These are phyloP conservation scores for Ooceraea biroi DNA, from an alignment of 1,140 invertebrate species.

Conservation along the genomic window DNA sequence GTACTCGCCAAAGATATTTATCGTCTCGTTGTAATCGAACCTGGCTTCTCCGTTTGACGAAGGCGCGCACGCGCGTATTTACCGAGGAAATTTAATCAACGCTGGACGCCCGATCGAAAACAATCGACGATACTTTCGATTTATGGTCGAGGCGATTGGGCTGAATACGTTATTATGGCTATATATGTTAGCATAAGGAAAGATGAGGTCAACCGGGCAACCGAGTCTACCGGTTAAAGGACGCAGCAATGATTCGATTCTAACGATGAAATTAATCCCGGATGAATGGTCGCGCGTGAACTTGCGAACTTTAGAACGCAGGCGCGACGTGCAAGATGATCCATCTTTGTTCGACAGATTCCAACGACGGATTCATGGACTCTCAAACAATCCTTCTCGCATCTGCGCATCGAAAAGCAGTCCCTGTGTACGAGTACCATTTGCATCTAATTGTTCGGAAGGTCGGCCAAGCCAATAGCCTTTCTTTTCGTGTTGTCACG, in stretches of 20 bases:
- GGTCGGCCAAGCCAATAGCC: too few species aligned
- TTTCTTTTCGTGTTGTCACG: too few species aligned
- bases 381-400: too few species aligned
- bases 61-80: constrained; percentile 33
- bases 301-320: neutral
- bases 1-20: constrained; percentile 31
- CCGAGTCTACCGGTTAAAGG: neutral
- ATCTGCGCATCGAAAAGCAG: too few species aligned
- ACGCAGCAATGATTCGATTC: neutral
- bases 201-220: constrained; percentile 39
- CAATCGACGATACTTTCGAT: constrained; percentile 52
- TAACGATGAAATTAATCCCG: constrained; percentile 14
- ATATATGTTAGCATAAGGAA: constrained; percentile 39
- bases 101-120: constrained; percentile 46
- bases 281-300: neutral
- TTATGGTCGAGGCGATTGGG: constrained; percentile 36
- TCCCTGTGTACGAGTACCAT: too few species aligned
- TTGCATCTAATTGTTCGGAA: too few species aligned
- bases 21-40: constrained; percentile 42
- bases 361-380: too few species aligned
- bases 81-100: constrained; percentile 55
- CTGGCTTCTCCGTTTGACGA: constrained; percentile 23
- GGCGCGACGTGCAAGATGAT: neutral
- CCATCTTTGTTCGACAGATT: neutral
- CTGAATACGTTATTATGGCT: constrained; percentile 49